Conservation (phyloP, 2,797 vertebrate genomes). For the Brachyalestes nurse region DNA sequence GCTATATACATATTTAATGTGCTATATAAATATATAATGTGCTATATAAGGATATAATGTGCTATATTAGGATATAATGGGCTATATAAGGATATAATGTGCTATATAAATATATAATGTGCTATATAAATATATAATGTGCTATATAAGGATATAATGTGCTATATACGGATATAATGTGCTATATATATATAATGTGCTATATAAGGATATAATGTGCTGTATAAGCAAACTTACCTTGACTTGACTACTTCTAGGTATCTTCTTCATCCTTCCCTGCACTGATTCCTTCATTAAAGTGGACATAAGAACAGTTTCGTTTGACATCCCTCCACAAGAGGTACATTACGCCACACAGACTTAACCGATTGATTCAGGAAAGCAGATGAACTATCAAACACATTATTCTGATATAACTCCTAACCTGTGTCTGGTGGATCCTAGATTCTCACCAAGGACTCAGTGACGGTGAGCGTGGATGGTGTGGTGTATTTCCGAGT, state of each 20-base stretch:
- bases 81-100: too few species aligned
- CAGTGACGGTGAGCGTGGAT: slow-evolving; percentile 79
- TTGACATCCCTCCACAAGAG: slow-evolving; percentile 86
- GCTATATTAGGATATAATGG: too few species aligned
- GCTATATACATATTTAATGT: too few species aligned
- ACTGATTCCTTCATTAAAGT: slow-evolving; percentile 81
- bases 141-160: too few species aligned
- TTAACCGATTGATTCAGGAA: background rate
- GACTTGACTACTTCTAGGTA: slow-evolving; percentile 65
- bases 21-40: too few species aligned
- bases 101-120: too few species aligned
- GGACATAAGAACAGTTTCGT: slow-evolving; percentile 82
- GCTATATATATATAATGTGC: background rate
- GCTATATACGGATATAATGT: too few species aligned
- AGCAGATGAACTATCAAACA: background rate
- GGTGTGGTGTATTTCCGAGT: slow-evolving; percentile 84
- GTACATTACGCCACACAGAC: slow-evolving; percentile 58
- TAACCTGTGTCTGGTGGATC: background rate
- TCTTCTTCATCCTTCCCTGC: slow-evolving; percentile 82
- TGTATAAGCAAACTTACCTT: background rate
- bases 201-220: background rate
- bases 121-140: too few species aligned
- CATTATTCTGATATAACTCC: background rate
- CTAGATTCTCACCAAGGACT: slow-evolving; percentile 84
- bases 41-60: too few species aligned